Percentiles rank a stretch among this genome's conserved stretches.
Conservation (phyloP, 2,888 invertebrate genomes). For the Congeria kusceri region DNA sequence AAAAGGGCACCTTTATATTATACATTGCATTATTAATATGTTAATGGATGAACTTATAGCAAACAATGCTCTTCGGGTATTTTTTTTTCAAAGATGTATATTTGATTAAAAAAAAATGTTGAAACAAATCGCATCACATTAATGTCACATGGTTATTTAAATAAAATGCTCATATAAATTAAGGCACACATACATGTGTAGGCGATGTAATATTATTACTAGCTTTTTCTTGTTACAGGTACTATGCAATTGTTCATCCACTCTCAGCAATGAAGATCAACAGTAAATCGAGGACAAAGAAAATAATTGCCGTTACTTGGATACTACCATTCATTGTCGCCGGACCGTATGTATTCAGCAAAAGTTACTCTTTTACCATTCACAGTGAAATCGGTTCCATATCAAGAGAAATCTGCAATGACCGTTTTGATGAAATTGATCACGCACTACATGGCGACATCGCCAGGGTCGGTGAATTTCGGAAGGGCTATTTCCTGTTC, state of each 20-base stretch:
- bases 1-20: no score
- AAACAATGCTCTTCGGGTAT: no score
- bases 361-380: constrained; percentile 77
- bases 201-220: no score
- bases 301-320: constrained; percentile 85
- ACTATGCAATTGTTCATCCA: constrained; percentile 86
- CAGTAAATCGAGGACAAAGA: constrained; percentile 83
- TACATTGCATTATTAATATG: no score
- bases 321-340: constrained; percentile 78
- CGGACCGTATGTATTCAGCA: constrained; percentile 76
- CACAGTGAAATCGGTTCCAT: constrained; percentile 84
- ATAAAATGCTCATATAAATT: no score
- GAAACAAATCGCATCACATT: no score
- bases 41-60: no score
- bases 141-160: no score
- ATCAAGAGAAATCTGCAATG: constrained; percentile 84
- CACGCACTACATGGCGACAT: constrained; percentile 66
- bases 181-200: no score
- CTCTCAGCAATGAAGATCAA: constrained; percentile 84
- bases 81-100: no score
- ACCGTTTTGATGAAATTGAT: constrained; percentile 84
- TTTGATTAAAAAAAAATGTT: no score
- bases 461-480: constrained; percentile 69
- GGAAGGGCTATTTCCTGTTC: constrained; percentile 84
- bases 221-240: constrained; percentile 79